Percentiles rank a stretch among this genome's conserved stretches.
These are phyloP conservation scores for Babyrousa celebensis DNA, from an alignment of 2,797 vertebrate genomes.

Conservation along the genomic window DNA sequence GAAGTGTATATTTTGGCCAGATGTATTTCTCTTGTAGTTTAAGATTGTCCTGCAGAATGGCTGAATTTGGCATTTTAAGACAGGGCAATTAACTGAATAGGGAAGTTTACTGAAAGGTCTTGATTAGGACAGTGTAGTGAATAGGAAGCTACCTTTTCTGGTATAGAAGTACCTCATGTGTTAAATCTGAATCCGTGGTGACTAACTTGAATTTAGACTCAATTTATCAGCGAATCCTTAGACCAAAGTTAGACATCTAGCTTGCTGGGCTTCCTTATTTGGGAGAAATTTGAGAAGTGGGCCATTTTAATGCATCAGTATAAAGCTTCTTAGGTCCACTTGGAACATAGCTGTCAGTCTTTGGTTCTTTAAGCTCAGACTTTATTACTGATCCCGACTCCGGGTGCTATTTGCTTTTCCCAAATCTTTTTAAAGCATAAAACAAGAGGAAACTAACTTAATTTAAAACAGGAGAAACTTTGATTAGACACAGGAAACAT, in stretches of 20 bases:
- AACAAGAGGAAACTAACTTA: conserved; percentile 15
- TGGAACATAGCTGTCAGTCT: neutral
- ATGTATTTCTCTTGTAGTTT: neutral
- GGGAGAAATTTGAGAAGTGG: conserved; percentile 29
- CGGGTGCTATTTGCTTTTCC: neutral
- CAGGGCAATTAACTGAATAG: neutral
- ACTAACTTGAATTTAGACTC: conserved; percentile 56
- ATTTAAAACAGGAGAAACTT: conserved; percentile 57
- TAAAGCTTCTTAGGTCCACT: neutral
- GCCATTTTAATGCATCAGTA: neutral
- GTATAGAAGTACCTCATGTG: neutral
- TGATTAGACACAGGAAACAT: conserved; percentile 1
- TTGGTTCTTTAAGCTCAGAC: neutral
- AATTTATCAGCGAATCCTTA: conserved; percentile 31
- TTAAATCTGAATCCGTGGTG: neutral
- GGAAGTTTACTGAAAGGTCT: neutral
- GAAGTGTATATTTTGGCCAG: neutral
- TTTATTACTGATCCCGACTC: neutral
- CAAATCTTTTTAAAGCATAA: conserved; percentile 23
- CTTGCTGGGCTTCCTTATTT: neutral
- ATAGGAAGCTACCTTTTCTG: neutral
- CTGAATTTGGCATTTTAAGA: conserved; percentile 39
- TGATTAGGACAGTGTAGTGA: neutral
- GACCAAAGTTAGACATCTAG: neutral
- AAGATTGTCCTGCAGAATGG: neutral